Base-by-base conservation (phyloP, 35 echinoderm and acorn worm species). In the Apostichopus californicus region DNA sequence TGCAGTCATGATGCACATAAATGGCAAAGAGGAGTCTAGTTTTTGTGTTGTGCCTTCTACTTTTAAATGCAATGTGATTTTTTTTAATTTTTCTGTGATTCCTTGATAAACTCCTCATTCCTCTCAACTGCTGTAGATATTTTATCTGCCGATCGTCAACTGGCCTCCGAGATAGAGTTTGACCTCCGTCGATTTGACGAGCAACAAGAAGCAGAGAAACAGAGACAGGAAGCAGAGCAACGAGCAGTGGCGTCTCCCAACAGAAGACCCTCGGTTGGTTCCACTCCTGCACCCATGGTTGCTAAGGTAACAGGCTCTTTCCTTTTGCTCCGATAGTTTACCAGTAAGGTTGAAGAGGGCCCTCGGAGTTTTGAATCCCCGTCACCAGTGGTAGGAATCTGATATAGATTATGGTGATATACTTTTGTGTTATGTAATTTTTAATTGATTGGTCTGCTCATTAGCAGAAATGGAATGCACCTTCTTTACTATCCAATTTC, bases 91-190 rank as follows among this genome's bases (percentile, higher is more conserved):
- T 46, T 46, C 34, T 46, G 34, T 46, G 34, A 46, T 46, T 4
- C 34, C 34, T 46, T 46, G 34, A 2, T 46, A 46, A 46, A 46
- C 34, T 46, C 34, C 34, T 46, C 34, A 46, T 68, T 68, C 18
- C 8, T 8, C 71, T 75, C 4, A n/a, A 75, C 17, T 18, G 21
- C 71, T 24, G 53, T 18, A 98, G 96, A 98, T 66, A 98, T 98
- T 20, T 59, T 98, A 6, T 61, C 96, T 5, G 96, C 96, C 65
- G 96, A 98, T 55, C 88, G 91, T 2, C 96, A 98, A 91, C 72
- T 98, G 83, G 96, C 96, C 13, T 87, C 79, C 3, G 96, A 98
- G 90, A 98, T 98, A 64, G 96, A 98, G 90, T 98, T 95, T 92
- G 96, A 98, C 79, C 83, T 98, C 55, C 88, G 96, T 77, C 92